Evolutionary conservation across 2,797 vertebrate species (phyloP).

Genomic region (Falco cherrug): DNA sequence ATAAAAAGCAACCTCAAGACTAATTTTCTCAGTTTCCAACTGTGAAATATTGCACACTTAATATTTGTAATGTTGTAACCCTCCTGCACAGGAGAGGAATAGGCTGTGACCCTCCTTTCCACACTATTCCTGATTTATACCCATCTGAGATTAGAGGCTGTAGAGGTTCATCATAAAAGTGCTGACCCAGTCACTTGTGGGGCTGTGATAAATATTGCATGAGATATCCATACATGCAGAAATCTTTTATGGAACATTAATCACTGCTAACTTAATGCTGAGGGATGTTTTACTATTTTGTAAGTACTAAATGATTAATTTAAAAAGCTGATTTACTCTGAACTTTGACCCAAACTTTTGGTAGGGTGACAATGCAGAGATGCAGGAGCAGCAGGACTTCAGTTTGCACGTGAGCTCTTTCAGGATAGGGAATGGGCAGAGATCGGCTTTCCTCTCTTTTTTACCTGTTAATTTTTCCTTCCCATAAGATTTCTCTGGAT

Average conservation of each 20-base stretch:
- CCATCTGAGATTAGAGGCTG: neutral
- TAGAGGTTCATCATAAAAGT: slow-evolving; percentile 13
- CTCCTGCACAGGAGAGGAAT: neutral
- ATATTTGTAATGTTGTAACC: neutral
- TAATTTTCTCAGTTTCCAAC: neutral
- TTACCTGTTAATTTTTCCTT: neutral
- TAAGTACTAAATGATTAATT: slow-evolving; percentile 42
- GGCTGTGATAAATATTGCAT: slow-evolving; percentile 38
- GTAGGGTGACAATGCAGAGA: neutral
- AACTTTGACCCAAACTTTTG: neutral
- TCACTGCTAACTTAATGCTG: neutral
- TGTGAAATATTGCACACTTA: neutral
- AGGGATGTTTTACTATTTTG: slow-evolving; percentile 35
- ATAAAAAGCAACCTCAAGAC: neutral
- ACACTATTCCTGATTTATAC: slow-evolving; percentile 16
- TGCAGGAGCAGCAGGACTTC: neutral
- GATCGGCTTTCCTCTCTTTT: neutral
- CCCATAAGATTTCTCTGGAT: neutral
- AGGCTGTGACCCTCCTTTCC: neutral
- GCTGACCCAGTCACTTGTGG: slow-evolving; percentile 23
- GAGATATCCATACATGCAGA: neutral
- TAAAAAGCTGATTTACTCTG: neutral
- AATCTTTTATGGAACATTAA: slow-evolving; percentile 23
- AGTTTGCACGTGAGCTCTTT: neutral
- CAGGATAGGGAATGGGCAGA: neutral